A percentile compares a stretch with the other conserved stretches of the same genome.
phyloP scores from a whole-genome alignment of 1,140 invertebrate species.

The Ceratina calcarata region DNA sequence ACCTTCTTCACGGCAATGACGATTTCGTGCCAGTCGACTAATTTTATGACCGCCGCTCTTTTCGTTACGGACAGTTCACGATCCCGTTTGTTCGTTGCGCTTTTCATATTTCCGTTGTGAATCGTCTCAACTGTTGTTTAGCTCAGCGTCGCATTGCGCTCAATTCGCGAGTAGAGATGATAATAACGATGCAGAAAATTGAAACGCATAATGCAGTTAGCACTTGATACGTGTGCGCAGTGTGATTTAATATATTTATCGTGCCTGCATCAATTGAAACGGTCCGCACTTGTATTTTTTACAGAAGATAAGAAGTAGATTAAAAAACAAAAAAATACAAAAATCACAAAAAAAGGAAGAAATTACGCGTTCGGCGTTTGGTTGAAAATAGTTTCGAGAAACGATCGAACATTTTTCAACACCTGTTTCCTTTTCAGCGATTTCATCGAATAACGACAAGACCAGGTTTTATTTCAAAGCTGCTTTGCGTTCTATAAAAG shows the following conservation, averaged over 20 bases:
- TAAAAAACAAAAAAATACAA: too few relatives aligned
- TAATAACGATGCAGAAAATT: slow-evolving; percentile 26
- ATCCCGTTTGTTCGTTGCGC: not conserved
- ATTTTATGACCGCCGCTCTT: not conserved
- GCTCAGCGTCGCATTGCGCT: slow-evolving; percentile 20
- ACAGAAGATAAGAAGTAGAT: slow-evolving; percentile 14
- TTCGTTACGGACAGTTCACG: not conserved
- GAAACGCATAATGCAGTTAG: slow-evolving; percentile 18
- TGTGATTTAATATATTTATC: slow-evolving; percentile 41
- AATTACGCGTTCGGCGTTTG: slow-evolving; percentile 14
- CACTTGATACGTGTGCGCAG: slow-evolving; percentile 29
- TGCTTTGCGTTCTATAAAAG: not conserved
- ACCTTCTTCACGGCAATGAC: too few relatives aligned
- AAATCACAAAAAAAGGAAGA: too few relatives aligned
- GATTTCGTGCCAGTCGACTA: not conserved
- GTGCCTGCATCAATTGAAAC: slow-evolving; percentile 19
- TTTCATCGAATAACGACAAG: slow-evolving; percentile 1
- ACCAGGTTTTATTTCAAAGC: not conserved
- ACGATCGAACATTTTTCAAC: slow-evolving; percentile 15
- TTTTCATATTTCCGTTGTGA: not conserved
- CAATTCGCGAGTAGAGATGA: slow-evolving; percentile 18
- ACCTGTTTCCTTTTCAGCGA: slow-evolving; percentile 10
- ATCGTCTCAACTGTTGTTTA: slow-evolving; percentile 24
- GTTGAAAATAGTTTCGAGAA: not conserved
- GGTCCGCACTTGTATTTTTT: slow-evolving; percentile 36